These are phyloP conservation scores for Morone saxatilis DNA, from an alignment of 2,113 vertebrate genomes.

Conservation along the genomic window DNA sequence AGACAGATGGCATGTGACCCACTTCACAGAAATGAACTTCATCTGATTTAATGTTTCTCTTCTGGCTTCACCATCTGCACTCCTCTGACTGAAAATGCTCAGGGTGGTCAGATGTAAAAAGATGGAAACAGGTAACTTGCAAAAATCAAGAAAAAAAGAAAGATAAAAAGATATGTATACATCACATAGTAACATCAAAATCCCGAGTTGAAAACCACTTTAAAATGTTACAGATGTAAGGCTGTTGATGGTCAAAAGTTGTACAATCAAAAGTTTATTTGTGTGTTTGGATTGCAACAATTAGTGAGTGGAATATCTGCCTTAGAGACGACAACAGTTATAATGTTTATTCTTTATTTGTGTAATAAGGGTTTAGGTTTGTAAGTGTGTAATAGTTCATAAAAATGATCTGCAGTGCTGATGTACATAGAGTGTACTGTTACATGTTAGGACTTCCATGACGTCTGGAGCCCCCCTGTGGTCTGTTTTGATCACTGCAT, in stretches of 20 bases:
- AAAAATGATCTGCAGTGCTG: too few relatives aligned
- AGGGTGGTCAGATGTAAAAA: neutral
- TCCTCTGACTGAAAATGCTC: neutral
- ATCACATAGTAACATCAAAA: neutral
- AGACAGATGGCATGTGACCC: neutral
- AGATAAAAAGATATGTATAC: neutral
- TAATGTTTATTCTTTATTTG: too few relatives aligned
- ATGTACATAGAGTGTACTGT: neutral
- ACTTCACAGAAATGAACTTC: neutral
- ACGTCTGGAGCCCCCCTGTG: constrained; percentile 37
- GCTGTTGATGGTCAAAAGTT: neutral
- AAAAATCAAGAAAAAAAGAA: neutral
- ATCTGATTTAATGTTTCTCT: neutral
- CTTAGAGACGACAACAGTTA: too few relatives aligned
- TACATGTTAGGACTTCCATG: neutral
- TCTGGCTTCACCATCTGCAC: neutral
- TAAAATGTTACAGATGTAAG: neutral
- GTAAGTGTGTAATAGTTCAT: neutral
- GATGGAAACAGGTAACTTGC: neutral
- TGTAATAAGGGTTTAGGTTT: too few relatives aligned
- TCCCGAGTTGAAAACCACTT: neutral
- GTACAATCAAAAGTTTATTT: neutral
- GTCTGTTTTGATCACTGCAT: constrained; percentile 25
- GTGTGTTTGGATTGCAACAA: neutral
- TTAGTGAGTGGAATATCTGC: too few relatives aligned